Conservation (phyloP, 2,113 vertebrate species). For the Erpornis zantholeuca region DNA sequence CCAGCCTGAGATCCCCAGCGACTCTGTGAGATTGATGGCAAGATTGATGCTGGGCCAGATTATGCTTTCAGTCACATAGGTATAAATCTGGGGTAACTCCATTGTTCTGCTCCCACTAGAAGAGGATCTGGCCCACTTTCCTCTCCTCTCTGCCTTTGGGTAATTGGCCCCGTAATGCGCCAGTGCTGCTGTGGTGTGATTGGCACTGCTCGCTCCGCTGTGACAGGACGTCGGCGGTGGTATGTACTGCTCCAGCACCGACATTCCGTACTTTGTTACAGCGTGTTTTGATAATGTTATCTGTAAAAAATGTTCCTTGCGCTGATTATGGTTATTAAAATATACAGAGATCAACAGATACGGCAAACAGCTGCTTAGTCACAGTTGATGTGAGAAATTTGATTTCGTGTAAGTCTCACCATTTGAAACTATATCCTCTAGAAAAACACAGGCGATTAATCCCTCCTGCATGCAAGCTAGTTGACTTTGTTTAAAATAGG, state of each 20-base stretch:
- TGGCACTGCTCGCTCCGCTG: neutral
- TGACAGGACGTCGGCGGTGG: neutral
- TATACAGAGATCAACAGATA: slow-evolving; percentile 51
- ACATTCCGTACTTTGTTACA: neutral
- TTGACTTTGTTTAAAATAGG: slow-evolving; percentile 57
- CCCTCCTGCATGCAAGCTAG: slow-evolving; percentile 6
- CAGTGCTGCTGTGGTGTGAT: neutral
- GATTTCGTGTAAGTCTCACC: slow-evolving; percentile 39
- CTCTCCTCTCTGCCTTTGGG: slow-evolving; percentile 7
- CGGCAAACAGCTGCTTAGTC: slow-evolving; percentile 47
- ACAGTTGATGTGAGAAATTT: slow-evolving; percentile 62
- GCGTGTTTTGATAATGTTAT: slow-evolving; percentile 58
- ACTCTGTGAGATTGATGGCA: neutral
- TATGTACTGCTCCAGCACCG: neutral
- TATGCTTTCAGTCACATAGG: neutral
- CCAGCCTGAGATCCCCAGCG: neutral
- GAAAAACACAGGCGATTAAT: slow-evolving; percentile 24
- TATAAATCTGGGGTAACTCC: slow-evolving; percentile 19
- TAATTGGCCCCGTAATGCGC: neutral
- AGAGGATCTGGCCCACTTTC: neutral
- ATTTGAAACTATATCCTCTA: slow-evolving; percentile 32
- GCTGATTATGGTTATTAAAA: slow-evolving; percentile 49
- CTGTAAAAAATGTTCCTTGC: slow-evolving; percentile 40
- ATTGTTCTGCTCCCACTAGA: neutral
- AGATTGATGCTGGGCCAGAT: slow-evolving; percentile 16